Evolutionary conservation across 2,113 vertebrate species (phyloP), one percentile per base, ranked within the genome.

Genomic region (Copsychus sechellarum): DNA sequence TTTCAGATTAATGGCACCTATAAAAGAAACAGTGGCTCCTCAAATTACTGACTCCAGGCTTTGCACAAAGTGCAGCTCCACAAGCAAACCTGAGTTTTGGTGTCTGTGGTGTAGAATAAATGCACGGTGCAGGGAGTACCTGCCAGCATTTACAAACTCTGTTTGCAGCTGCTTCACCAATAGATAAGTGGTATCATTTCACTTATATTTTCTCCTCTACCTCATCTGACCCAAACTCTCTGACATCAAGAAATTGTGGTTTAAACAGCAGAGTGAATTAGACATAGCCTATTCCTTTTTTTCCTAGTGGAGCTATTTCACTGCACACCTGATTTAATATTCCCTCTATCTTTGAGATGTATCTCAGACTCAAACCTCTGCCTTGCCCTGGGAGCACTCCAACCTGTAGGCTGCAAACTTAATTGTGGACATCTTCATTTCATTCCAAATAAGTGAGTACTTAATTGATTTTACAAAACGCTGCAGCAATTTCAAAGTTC

Each of bases 131-230:
- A 40, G 54, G 26, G 38, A 26, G 10, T 0, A 7, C 6, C 73
- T 53, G 69, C 23, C 12, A 34, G 48, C 14, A 33, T 57, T 64
- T 60, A 42, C 85, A 81, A 24, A 18, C 18, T 50, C 11, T 14
- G 78, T 92, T 60, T 62, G 21, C n/a, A 64, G 3, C 12, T 58
- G 9, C 38, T 76, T 61, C 43, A 58, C 20, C 20, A 81, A 23
- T 2, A 61, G 33, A 31, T 23, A 6, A 74, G 11, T 40, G 2
- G 2, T 3, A 5, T 22, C 5, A 2, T 24, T 78, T 71, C n/a
- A 14, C 20, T 95, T 17, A 1, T 14, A 4, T 50, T 81, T 71
- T 77, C 48, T 58, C 53, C 53, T 88, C 61, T 64, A 25, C 64
- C 38, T 86, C 56, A 50, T 38, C 38, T 82, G 73, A 47, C 54